Evolutionary conservation across 2,888 invertebrate species (phyloP).

Genomic region (Hydraecia micacea): DNA sequence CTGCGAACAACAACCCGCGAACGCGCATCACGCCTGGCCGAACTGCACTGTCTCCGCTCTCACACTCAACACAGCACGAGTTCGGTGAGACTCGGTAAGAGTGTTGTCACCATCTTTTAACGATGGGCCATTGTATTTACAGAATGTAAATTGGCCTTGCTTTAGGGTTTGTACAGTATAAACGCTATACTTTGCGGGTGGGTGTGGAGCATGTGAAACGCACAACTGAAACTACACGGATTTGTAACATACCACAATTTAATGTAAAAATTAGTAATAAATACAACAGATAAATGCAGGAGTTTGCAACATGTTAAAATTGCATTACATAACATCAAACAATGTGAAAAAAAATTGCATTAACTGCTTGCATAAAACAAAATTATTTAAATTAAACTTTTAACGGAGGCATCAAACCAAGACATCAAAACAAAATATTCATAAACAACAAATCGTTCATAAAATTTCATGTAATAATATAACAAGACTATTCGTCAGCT

Average conservation of each 20-base stretch:
- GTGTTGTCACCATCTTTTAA: slow-evolving; percentile 9
- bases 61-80: slow-evolving; percentile 32
- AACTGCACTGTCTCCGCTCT: slow-evolving; percentile 48
- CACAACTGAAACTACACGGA: slow-evolving; percentile 89
- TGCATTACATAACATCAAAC: slow-evolving; percentile 91
- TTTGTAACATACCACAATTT: slow-evolving; percentile 93
- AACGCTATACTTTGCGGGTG: slow-evolving; percentile 74
- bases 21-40: slow-evolving; percentile 55
- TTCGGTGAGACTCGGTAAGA: slow-evolving; percentile 13
- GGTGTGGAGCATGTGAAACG: slow-evolving; percentile 83
- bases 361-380: slow-evolving; percentile 90
- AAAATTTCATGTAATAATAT: slow-evolving; percentile 89
- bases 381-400: slow-evolving; percentile 89
- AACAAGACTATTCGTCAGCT: slow-evolving; percentile 83
- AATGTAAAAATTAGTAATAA: slow-evolving; percentile 94
- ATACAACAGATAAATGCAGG: slow-evolving; percentile 92
- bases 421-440: slow-evolving; percentile 86
- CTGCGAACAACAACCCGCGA: slow-evolving; percentile 77
- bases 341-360: slow-evolving; percentile 91
- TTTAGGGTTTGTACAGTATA: slow-evolving; percentile 63
- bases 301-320: slow-evolving; percentile 91
- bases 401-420: slow-evolving; percentile 91
- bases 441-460: slow-evolving; percentile 89
- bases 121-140: slow-evolving; percentile 35
- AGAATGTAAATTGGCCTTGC: slow-evolving; percentile 53